Percentiles rank a stretch among this genome's conserved stretches.
Evolutionary conservation across 2,888 invertebrate species (phyloP).

Genomic region (Catocala fraxini): DNA sequence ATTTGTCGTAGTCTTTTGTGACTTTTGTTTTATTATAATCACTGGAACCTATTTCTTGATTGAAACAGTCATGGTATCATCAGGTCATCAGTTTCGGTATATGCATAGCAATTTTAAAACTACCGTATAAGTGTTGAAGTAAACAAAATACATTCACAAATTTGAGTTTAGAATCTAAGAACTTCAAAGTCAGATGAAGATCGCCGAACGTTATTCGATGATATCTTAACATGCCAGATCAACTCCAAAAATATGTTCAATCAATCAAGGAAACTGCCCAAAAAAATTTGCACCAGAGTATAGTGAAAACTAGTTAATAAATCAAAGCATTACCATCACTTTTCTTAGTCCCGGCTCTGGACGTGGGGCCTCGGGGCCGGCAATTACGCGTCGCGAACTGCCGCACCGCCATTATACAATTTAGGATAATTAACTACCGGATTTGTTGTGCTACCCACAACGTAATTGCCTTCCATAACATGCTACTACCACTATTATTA

Average conservation of each 20-base stretch:
- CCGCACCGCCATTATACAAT: slow-evolving; percentile 84
- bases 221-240: too few species aligned
- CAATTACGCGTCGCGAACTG: slow-evolving; percentile 72
- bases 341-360: slow-evolving; percentile 29
- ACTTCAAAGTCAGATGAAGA: neutral
- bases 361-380: slow-evolving; percentile 48
- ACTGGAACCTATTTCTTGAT: too few species aligned
- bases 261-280: neutral
- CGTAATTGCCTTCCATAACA: slow-evolving; percentile 84
- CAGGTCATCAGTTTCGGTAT: too few species aligned
- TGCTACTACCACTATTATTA: slow-evolving; percentile 74
- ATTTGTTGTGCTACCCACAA: slow-evolving; percentile 75
- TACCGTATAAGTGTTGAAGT: too few species aligned
- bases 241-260: too few species aligned
- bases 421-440: slow-evolving; percentile 87
- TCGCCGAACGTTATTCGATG: too few species aligned
- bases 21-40: too few species aligned
- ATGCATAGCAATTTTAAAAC: too few species aligned
- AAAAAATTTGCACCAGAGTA: slow-evolving; percentile 11
- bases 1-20: too few species aligned
- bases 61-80: too few species aligned
- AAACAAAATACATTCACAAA: too few species aligned
- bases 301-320: slow-evolving; percentile 46
- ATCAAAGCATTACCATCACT: slow-evolving; percentile 51
- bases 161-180: too few species aligned